These are phyloP conservation scores for Pseudobourletiella spinata DNA, from an alignment of 1,140 invertebrate genomes.

Conservation along the genomic window DNA sequence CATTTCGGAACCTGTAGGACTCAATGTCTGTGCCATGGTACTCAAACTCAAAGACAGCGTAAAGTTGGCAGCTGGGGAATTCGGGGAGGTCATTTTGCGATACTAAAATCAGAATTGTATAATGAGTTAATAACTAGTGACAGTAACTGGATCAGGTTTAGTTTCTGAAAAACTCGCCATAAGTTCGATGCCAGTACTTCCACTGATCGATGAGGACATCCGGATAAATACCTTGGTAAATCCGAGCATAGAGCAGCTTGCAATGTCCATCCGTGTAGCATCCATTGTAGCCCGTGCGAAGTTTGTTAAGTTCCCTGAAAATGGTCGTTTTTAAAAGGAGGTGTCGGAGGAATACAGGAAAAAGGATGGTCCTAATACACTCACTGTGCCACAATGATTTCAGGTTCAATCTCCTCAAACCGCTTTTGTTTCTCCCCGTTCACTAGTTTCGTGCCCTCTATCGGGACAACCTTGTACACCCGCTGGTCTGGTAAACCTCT, in stretches of 20 bases:
- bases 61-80: conserved; percentile 61
- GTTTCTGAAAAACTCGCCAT: not conserved
- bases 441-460: conserved; percentile 60
- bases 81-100: conserved; percentile 73
- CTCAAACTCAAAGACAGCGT: conserved; percentile 69
- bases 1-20: conserved; percentile 60
- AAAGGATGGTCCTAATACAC: too few species aligned
- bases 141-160: too few species aligned
- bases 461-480: conserved; percentile 77
- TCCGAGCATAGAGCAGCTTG: conserved; percentile 52
- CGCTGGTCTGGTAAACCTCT: conserved; percentile 43
- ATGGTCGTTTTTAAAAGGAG: too few species aligned
- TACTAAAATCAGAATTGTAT: conserved; percentile 36
- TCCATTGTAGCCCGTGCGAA: conserved; percentile 46
- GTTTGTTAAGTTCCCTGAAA: conserved; percentile 48
- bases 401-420: conserved; percentile 74
- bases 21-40: conserved; percentile 74
- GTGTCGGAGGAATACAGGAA: too few species aligned
- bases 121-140: not conserved
- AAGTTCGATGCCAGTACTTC: conserved; percentile 44
- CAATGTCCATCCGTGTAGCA: conserved; percentile 60
- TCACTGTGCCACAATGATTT: conserved; percentile 76
- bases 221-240: conserved; percentile 66
- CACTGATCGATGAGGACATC: conserved; percentile 61
- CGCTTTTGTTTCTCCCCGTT: conserved; percentile 81